Evolutionary conservation across 2,888 invertebrate species (phyloP).

Genomic region (Diarsia dahlii): DNA sequence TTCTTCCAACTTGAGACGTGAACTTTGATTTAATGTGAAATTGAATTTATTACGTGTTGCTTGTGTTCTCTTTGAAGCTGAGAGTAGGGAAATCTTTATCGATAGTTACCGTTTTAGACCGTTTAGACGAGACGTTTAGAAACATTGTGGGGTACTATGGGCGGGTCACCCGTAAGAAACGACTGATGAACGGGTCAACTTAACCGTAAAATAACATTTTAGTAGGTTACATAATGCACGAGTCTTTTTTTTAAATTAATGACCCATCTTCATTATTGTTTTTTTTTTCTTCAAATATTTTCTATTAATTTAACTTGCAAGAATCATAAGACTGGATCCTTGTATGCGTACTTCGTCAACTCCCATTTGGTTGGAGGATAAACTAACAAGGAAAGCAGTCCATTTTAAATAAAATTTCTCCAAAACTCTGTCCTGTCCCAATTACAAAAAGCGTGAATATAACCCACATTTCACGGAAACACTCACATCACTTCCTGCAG

Average conservation of each 20-base stretch:
- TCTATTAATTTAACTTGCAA: neutral
- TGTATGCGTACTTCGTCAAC: no score
- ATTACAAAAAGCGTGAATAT: constrained; percentile 23
- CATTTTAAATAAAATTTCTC: neutral
- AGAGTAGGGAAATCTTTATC: constrained; percentile 23
- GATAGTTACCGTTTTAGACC: constrained; percentile 14
- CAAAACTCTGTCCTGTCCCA: neutral
- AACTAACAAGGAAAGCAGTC: neutral
- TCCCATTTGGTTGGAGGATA: neutral
- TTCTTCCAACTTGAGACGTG: constrained; percentile 74
- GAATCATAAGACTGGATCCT: neutral
- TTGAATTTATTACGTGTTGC: constrained; percentile 37
- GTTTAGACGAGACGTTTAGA: constrained; percentile 19
- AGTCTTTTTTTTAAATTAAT: neutral
- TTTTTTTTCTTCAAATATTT: neutral
- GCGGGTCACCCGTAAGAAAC: constrained; percentile 5
- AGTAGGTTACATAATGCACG: neutral
- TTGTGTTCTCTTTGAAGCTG: constrained; percentile 30
- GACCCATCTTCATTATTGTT: neutral
- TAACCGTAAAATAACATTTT: neutral
- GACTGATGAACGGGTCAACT: constrained; percentile 1
- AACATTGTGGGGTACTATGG: constrained; percentile 1
- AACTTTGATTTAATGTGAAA: constrained; percentile 62
- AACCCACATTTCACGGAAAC: constrained; percentile 59
- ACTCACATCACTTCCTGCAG: constrained; percentile 43